These are phyloP conservation scores for Accipiter virgatus DNA, from an alignment of 2,113 vertebrate genomes.

Conservation along the genomic window DNA sequence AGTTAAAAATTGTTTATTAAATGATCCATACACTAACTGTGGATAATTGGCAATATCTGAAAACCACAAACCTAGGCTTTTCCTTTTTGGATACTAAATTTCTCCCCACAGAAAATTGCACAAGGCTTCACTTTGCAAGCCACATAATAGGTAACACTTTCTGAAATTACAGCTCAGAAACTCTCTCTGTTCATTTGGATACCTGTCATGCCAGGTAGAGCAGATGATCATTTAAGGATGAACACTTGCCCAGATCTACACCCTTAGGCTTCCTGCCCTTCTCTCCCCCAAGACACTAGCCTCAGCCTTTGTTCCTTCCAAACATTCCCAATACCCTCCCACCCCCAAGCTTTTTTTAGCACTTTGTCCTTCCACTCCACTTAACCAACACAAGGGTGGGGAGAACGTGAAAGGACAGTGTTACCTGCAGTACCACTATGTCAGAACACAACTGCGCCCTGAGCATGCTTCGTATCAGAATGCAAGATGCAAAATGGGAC, in stretches of 20 bases:
- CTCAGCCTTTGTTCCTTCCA: neutral
- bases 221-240: neutral
- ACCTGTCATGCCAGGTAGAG: neutral
- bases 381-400: neutral
- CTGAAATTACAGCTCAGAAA: neutral
- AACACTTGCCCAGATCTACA: neutral
- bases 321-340: neutral
- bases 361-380: neutral
- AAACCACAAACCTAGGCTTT: neutral
- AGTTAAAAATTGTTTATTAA: neutral
- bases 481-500: neutral
- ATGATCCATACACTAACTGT: neutral
- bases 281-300: neutral
- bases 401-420: neutral
- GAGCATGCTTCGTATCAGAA: neutral
- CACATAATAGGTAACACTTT: neutral
- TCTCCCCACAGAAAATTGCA: neutral
- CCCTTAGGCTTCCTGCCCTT: neutral
- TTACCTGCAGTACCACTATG: neutral
- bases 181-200: neutral
- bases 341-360: neutral
- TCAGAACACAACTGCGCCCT: neutral
- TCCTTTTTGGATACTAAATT: neutral
- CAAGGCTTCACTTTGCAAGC: neutral
- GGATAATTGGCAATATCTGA: neutral